Evolutionary conservation across 2,113 vertebrate species (phyloP).

Genomic region (Sterna hirundo): DNA sequence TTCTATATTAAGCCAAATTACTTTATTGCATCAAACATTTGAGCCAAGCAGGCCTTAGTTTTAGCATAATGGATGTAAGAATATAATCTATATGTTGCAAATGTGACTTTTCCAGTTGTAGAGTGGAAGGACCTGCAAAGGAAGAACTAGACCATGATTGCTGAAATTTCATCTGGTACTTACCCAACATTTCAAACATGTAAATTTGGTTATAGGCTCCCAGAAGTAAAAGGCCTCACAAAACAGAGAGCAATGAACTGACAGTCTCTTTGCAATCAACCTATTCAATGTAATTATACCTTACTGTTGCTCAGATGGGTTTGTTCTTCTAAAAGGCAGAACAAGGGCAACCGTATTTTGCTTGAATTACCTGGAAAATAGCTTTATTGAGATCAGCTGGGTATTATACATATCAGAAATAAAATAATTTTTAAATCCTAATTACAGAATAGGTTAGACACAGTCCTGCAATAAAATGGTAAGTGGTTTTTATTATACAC

Average conservation of each 20-base stretch:
- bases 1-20: slow-evolving; percentile 31
- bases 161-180: not conserved
- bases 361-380: not conserved
- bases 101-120: not conserved
- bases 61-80: not conserved
- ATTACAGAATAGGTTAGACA: not conserved
- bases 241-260: not conserved
- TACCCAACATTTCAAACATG: not conserved
- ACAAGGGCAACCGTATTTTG: not conserved
- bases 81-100: not conserved
- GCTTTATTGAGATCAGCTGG: not conserved
- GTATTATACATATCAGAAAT: not conserved
- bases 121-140: not conserved
- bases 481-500: not conserved
- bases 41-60: not conserved
- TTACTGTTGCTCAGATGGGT: not conserved
- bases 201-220: not conserved
- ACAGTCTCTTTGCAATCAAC: not conserved
- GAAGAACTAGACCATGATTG: not conserved
- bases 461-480: not conserved
- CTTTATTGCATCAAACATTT: not conserved
- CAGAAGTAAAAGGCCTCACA: not conserved
- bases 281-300: not conserved
- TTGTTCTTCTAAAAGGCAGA: not conserved
- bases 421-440: not conserved